Evolutionary conservation across 2,113 vertebrate species (phyloP).

Genomic region (Speoplatyrhinus poulsoni): DNA sequence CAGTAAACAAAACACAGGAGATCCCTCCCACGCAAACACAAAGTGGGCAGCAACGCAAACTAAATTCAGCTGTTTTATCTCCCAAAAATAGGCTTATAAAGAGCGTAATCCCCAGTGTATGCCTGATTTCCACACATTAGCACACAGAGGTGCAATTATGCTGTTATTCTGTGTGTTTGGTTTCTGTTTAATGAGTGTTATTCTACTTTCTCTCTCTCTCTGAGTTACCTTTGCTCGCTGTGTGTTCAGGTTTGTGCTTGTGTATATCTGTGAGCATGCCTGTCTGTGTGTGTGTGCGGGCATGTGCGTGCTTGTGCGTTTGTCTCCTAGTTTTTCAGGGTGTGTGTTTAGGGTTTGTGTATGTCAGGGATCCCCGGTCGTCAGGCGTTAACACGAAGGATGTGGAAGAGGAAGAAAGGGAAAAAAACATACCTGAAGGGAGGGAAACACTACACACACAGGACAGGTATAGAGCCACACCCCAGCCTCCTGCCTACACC

Average conservation of each 20-base stretch:
- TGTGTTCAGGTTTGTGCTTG: conserved; percentile 1
- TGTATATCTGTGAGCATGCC: too few species aligned
- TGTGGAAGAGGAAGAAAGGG: conserved; percentile 31
- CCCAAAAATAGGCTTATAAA: conserved; percentile 52
- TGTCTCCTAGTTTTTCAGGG: conserved; percentile 16
- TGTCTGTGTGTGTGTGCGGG: too few species aligned
- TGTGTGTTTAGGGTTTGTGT: conserved; percentile 62
- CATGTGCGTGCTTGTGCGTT: background rate
- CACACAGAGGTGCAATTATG: conserved; percentile 69
- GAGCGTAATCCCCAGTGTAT: conserved; percentile 55
- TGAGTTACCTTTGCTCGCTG: conserved; percentile 12
- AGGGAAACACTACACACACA: conserved; percentile 22
- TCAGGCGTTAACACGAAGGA: conserved; percentile 63
- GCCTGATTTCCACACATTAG: conserved; percentile 58
- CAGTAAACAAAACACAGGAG: conserved; percentile 50
- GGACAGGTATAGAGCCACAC: conserved; percentile 49
- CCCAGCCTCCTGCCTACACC: conserved; percentile 21
- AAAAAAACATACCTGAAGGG: conserved; percentile 11
- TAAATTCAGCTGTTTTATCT: conserved; percentile 57
- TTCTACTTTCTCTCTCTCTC: conserved; percentile 57
- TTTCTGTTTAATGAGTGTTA: conserved; percentile 67
- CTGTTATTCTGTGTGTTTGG: conserved; percentile 52
- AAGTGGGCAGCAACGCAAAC: conserved; percentile 34
- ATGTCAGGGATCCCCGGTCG: conserved; percentile 41
- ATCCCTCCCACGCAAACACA: conserved; percentile 62